phyloP scores from a whole-genome alignment of 2,797 vertebrate species.

The Dendrocincla fuliginosa region DNA sequence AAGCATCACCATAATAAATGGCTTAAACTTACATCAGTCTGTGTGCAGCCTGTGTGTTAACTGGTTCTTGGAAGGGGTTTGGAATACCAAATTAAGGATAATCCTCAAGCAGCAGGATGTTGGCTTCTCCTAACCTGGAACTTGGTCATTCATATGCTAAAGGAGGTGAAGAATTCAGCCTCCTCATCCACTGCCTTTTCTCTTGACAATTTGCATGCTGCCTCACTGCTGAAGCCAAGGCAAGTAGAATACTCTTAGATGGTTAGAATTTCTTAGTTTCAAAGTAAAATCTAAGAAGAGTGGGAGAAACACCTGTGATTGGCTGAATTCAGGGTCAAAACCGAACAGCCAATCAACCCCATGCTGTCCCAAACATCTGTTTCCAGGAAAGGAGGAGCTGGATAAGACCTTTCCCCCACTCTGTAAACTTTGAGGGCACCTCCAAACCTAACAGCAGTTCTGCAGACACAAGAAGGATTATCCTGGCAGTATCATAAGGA shows the following conservation, averaged over 20 bases:
- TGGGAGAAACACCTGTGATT: background rate
- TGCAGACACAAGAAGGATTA: background rate
- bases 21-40: background rate
- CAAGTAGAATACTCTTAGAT: background rate
- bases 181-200: background rate
- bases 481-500: background rate
- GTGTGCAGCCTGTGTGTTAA: background rate
- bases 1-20: conserved; percentile 1
- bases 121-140: background rate
- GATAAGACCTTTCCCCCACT: background rate
- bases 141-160: background rate
- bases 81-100: background rate
- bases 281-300: background rate
- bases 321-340: background rate
- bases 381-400: background rate
- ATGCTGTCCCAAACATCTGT: background rate
- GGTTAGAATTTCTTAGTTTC: background rate
- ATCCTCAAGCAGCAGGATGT: background rate
- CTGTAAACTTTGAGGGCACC: background rate
- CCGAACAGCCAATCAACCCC: background rate
- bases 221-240: background rate
- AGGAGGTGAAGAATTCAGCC: background rate
- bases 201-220: background rate
- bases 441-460: rapidly evolving
- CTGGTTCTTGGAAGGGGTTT: background rate